These are phyloP conservation scores for Elegia similella DNA, from an alignment of 2,888 invertebrate genomes.

Conservation along the genomic window DNA sequence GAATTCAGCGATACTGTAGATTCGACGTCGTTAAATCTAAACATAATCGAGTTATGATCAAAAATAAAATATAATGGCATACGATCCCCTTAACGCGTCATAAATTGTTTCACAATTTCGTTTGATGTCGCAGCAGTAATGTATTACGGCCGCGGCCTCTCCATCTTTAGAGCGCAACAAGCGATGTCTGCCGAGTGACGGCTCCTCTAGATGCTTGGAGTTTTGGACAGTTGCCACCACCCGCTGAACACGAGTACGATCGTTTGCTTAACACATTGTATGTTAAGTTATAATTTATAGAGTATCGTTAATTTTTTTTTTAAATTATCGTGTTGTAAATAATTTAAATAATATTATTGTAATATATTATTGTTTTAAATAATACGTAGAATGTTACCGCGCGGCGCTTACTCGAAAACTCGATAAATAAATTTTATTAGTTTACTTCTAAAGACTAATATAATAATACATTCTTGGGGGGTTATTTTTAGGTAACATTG, in stretches of 20 bases:
- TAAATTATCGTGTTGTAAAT: too few relatives aligned
- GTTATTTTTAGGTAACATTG: too few relatives aligned
- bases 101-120: conserved; percentile 12
- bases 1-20: not conserved
- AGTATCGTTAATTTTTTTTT: too few relatives aligned
- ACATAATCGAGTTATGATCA: not conserved
- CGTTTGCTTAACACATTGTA: not conserved
- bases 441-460: too few relatives aligned
- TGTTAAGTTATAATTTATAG: not conserved
- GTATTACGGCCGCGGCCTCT: conserved; percentile 36
- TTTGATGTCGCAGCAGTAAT: conserved; percentile 10
- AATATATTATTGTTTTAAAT: too few relatives aligned
- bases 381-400: too few relatives aligned
- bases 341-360: too few relatives aligned
- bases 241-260: not conserved
- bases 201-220: conserved; percentile 32
- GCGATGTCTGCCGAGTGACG: conserved; percentile 43
- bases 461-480: too few relatives aligned
- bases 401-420: conserved; percentile 22
- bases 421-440: not conserved
- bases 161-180: conserved; percentile 31
- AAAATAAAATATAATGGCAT: not conserved
- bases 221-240: conserved; percentile 57
- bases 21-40: not conserved
- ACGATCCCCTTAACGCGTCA: conserved; percentile 8